Evolutionary conservation across 2,797 vertebrate genomes (phyloP), one percentile per base, ranked within the genome.

Genomic region (Betta splendens): DNA sequence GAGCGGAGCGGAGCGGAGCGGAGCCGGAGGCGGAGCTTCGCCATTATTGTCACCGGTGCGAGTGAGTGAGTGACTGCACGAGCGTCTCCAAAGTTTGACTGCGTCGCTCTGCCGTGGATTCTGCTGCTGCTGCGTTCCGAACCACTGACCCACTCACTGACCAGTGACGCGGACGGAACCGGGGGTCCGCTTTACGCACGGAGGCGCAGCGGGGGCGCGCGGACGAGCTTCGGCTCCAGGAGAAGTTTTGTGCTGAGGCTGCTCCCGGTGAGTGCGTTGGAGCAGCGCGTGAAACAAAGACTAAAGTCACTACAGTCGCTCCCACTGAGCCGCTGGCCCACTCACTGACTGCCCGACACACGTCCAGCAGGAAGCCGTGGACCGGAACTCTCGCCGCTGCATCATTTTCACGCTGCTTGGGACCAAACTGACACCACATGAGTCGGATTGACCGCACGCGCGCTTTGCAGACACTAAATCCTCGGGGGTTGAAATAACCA

Each of bases 201-300:
- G 50, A 47, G 49, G 15, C 38, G 21, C 35, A 20, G 29, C 33
- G 11, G 37, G 32, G 52, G 13, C 25, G 18, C 42, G 26, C 46
- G 1, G 9, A 10, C 36, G 40, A 35, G 16, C 2, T 12, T 0
- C 22, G 18, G 36, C 33, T 58, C 37, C 54, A 9, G 38, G 64
- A 36, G 7, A 28, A 32, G 28, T 55, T 58, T 22, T 42, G 11
- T 51, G 12, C 42, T 12, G 29, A 20, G 12, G 68, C 42, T 51
- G 40, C 47, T 49, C 16, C 16, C 47, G 51, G 42, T 39, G 40
- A 50, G 52, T 77, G 43, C 79, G 66, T 75, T 36, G 78, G 78
- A 78, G 71, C 18, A 59, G 69, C 63, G 35, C 66, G 42, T 70
- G 84, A 91, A 85, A 94, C 93, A 93, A 93, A 94, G 92, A 85